Base-by-base conservation (phyloP, 2,888 invertebrate species). In the Amphipoea lucens region DNA sequence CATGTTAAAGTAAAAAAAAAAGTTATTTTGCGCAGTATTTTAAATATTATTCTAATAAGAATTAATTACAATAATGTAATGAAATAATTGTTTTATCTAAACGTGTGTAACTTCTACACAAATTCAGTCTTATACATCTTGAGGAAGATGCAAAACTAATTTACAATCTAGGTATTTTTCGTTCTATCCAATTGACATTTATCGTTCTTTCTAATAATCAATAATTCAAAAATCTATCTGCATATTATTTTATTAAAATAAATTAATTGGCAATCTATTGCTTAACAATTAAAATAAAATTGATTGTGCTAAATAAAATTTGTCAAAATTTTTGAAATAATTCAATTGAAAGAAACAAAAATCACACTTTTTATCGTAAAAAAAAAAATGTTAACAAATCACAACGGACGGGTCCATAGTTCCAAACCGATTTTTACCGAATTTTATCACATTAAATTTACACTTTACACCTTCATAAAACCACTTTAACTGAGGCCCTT, bases 121-220 rank as follows among this genome's bases (percentile, higher is more conserved):
- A 90, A 91, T 92, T 95, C 95, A 95, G 95, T 94, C 95, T 95
- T 94, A 92, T 91, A 92, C 93, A 94, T 89, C 94, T 92, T 91
- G 81, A 11, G 83, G 79, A 90, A 93, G 92, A 94, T 92, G 92
- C 86, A 92, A 91, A 91, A 90, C 90, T 91, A 90, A 82, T 89
- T 84, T 88, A 88, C 87, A 84, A 78, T 72, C 82, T 89, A 87
- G 60, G 40, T 66, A 60, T 81, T 76, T 86, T 88, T 85, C 85
- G 89, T 82, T 90, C 85, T 90, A 89, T 88, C 80, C 90, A 94
- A 94, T 94, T 94, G 94, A 94, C 94, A 90, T 90, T 87, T 66
- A 90, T 87, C 79, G 74, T 86, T 86, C 76, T 67, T 82, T 68
- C 72, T 68, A 84, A n/a, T 82, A 86, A 81, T 80, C 74, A 83